A percentile compares a stretch with the other conserved stretches of the same genome.
phyloP scores from a whole-genome alignment of 2,888 invertebrate genomes.

The Amphiduros pacificus region DNA sequence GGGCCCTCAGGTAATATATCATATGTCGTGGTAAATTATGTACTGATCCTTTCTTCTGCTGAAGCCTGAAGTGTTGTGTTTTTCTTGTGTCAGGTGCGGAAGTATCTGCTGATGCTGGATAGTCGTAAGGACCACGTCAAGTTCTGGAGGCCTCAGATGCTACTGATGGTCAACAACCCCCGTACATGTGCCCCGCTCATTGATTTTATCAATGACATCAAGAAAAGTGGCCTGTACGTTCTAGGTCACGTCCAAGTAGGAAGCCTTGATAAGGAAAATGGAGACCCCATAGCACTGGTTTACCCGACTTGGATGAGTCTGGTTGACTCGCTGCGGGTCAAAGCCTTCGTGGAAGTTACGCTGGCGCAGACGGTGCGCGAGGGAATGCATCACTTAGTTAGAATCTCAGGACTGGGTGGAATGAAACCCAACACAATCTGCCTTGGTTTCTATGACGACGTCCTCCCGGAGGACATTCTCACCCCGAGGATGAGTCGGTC shows the following conservation, averaged over 20 bases:
- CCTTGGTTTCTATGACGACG: slow-evolving; percentile 87
- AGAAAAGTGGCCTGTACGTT: slow-evolving; percentile 85
- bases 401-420: slow-evolving; percentile 93
- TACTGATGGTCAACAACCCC: slow-evolving; percentile 89
- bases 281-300: slow-evolving; percentile 76
- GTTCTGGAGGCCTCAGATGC: slow-evolving; percentile 97
- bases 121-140: slow-evolving; percentile 97
- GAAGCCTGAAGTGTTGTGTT: neutral
- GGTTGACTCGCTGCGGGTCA: slow-evolving; percentile 89
- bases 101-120: slow-evolving; percentile 92
- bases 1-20: too few species aligned
- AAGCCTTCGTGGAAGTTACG: slow-evolving; percentile 92
- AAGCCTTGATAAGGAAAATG: slow-evolving; percentile 60
- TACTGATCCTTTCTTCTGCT: too few species aligned
- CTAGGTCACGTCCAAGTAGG: slow-evolving; percentile 79
- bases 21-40: too few species aligned
- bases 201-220: slow-evolving; percentile 96
- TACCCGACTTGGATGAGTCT: slow-evolving; percentile 88
- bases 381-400: slow-evolving; percentile 88
- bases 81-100: slow-evolving; percentile 75
- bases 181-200: slow-evolving; percentile 87
- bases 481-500: neutral
- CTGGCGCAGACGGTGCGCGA: slow-evolving; percentile 81
- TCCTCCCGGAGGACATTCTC: slow-evolving; percentile 67
- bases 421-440: slow-evolving; percentile 98